Conservation (phyloP, 2,113 vertebrate species). For the Tachysurus fulvidraco region DNA sequence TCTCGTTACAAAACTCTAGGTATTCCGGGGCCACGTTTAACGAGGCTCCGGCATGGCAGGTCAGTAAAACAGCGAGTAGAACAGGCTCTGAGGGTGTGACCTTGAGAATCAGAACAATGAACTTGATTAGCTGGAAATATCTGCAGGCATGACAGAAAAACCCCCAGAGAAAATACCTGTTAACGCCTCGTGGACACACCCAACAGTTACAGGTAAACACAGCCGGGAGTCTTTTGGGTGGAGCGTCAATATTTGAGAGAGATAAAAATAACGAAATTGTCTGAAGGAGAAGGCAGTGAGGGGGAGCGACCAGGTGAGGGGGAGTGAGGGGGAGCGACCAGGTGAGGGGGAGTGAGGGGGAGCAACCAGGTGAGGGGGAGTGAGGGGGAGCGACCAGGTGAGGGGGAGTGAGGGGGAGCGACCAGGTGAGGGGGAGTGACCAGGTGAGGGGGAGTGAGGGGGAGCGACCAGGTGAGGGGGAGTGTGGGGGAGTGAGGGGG, state of each 20-base stretch:
- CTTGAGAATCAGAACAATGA: neutral
- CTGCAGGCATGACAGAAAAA: neutral
- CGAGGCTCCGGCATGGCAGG: neutral
- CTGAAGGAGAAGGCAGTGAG: neutral
- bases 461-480: too few relatives aligned
- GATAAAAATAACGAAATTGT: too few relatives aligned
- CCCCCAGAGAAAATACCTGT: neutral
- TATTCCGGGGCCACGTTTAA: neutral
- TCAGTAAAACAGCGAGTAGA: neutral
- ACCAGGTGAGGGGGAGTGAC: too few relatives aligned
- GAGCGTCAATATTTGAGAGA: neutral
- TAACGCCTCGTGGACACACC: neutral
- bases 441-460: too few relatives aligned
- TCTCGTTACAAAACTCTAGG: neutral
- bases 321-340: too few relatives aligned
- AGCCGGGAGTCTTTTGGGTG: neutral
- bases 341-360: too few relatives aligned
- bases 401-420: too few relatives aligned
- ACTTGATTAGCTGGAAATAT: neutral
- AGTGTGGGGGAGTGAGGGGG: too few relatives aligned
- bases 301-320: neutral
- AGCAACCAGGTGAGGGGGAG: too few relatives aligned
- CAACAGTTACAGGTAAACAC: neutral
- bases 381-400: too few relatives aligned
- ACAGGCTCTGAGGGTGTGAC: slow-evolving; percentile 27